These are phyloP conservation scores for Lutraria lutraria DNA, from an alignment of 2,888 invertebrate species.

Conservation along the genomic window DNA sequence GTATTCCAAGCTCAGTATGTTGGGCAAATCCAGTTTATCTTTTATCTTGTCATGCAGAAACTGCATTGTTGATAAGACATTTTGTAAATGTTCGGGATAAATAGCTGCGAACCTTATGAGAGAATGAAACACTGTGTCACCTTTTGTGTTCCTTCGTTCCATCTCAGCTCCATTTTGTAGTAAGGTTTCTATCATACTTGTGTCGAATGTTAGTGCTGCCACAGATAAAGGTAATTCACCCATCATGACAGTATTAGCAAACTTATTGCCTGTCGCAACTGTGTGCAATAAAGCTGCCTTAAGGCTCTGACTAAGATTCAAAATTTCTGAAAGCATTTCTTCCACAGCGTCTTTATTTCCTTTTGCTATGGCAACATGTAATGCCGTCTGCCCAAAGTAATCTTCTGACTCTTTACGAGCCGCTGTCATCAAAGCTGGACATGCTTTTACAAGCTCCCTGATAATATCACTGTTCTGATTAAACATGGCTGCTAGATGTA, in stretches of 20 bases:
- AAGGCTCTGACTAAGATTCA: conserved; percentile 57
- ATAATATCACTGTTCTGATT: conserved; percentile 69
- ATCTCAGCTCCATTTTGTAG: conserved; percentile 71
- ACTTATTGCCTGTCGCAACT: conserved; percentile 65
- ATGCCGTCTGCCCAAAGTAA: conserved; percentile 72
- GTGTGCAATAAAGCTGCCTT: conserved; percentile 67
- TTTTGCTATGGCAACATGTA: conserved; percentile 75
- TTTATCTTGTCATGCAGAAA: conserved; percentile 61
- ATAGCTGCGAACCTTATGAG: conserved; percentile 73
- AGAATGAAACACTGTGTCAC: conserved; percentile 74
- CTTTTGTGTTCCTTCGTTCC: conserved; percentile 68
- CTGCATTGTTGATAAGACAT: conserved; percentile 59
- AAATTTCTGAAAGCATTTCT: conserved; percentile 63
- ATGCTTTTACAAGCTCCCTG: conserved; percentile 57
- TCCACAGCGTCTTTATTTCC: conserved; percentile 68
- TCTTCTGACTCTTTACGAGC: conserved; percentile 67
- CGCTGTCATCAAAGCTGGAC: conserved; percentile 68
- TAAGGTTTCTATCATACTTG: conserved; percentile 61
- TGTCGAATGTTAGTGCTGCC: conserved; percentile 70
- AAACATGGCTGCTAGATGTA: conserved; percentile 73
- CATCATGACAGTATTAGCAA: conserved; percentile 76
- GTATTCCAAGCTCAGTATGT: conserved; percentile 53
- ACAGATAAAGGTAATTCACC: conserved; percentile 74
- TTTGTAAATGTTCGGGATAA: conserved; percentile 69
- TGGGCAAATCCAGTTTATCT: conserved; percentile 41